Evolutionary conservation across 2,888 invertebrate genomes (phyloP), one percentile per base, ranked within the genome.

Genomic region (Dastarcus helophoroides): DNA sequence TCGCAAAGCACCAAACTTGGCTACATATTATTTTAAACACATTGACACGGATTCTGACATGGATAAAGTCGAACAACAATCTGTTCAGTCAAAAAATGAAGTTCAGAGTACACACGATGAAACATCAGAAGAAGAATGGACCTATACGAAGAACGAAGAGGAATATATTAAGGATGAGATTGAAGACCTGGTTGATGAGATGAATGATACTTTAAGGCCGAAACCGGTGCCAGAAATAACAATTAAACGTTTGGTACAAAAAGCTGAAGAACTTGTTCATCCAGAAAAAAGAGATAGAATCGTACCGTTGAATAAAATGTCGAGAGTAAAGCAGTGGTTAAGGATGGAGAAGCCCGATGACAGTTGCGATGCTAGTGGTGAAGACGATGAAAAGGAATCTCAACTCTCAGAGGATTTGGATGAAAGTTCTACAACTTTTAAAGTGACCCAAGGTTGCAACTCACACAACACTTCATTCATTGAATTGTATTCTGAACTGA

Each of bases 361-460:
- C 55, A 81, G 78, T 59, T 88, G 86, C 58, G 89, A 89, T 55
- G 89, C 89, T 0, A 89, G 88, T 35, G 85, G 86, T 8, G 89
- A 89, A 61, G 86, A 84, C 43, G 88, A 88, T 23, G 80, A 80
- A 4, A 69, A 68, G 29, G 80, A 80, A 51, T 81, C 83, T 1
- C 69, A 79, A 39, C 75, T 80, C 1, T 83, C 83, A 0, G 84
- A 84, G 50, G 84, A 83, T 46, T 64, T 79, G 36, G 79, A 82
- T 51, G 72, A 80, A 45, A 83, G 83, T 49, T 75, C 81, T 17
- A 71, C 70, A 35, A 76, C 76, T 15, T 73, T 71, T 40, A 74
- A 72, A 46, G 70, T 63, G 33, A 54, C 45, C n/a, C 43, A 48
- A 26, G 50, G 48, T 15, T 48, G 47, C 19, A 47, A 50, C 31